Percentiles rank a stretch among this genome's conserved stretches.
Conservation (phyloP, 2,888 invertebrate genomes). For the Falcaria lacertinaria region DNA sequence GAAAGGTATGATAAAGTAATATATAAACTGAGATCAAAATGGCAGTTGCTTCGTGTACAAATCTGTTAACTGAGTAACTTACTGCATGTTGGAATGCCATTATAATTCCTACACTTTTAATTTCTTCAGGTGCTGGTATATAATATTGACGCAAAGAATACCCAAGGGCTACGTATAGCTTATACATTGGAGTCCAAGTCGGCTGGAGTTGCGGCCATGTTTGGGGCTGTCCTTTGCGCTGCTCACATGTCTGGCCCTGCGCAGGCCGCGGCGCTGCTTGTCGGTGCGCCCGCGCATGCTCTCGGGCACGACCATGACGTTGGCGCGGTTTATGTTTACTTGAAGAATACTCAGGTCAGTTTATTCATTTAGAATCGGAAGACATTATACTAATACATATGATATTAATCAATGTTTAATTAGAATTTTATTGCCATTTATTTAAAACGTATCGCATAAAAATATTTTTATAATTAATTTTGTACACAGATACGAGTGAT, state of each 20-base stretch:
- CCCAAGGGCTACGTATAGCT: background rate
- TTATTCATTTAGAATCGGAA: background rate
- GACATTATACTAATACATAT: too few relatives aligned
- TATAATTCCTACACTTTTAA: too few relatives aligned
- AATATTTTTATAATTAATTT: background rate
- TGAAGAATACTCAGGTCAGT: conserved; percentile 11
- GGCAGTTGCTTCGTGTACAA: too few relatives aligned
- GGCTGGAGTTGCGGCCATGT: conserved; percentile 74
- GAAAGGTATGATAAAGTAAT: conserved; percentile 32
- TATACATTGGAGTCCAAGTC: background rate
- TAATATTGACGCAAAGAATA: background rate
- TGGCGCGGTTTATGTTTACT: conserved; percentile 78
- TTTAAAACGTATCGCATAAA: too few relatives aligned
- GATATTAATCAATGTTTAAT: too few relatives aligned
- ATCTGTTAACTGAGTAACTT: too few relatives aligned
- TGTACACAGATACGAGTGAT: conserved; percentile 10
- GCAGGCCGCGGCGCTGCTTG: conserved; percentile 71
- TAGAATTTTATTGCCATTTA: too few relatives aligned
- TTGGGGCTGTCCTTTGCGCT: conserved; percentile 75
- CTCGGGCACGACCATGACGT: conserved; percentile 46
- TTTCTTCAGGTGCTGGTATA: background rate
- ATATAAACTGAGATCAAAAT: too few relatives aligned
- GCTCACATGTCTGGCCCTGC: conserved; percentile 55
- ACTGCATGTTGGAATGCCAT: too few relatives aligned
- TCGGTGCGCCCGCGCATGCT: conserved; percentile 79